Evolutionary conservation across 2,888 invertebrate genomes (phyloP).

Genomic region (Eucera pruinosa): DNA sequence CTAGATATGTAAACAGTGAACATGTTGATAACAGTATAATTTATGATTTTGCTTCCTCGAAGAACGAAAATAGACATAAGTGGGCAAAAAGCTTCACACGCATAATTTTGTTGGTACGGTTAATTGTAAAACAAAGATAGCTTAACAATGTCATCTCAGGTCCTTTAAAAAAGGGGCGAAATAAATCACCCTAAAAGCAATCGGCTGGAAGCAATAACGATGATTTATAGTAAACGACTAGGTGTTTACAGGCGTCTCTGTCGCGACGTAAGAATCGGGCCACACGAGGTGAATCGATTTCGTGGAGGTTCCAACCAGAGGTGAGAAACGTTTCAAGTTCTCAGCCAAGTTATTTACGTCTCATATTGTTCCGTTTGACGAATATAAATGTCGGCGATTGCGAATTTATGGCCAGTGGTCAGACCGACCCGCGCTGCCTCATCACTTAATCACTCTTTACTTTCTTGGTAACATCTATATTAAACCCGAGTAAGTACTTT

Average conservation of each 20-base stretch:
- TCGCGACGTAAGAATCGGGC: slow-evolving; percentile 48
- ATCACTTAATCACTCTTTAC: slow-evolving; percentile 36
- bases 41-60: too few species aligned
- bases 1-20: too few species aligned
- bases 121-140: too few species aligned
- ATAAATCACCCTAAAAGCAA: slow-evolving; percentile 68
- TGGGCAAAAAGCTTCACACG: too few species aligned
- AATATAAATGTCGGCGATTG: slow-evolving; percentile 78
- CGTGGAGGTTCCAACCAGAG: slow-evolving; percentile 21
- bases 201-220: slow-evolving; percentile 58
- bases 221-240: slow-evolving; percentile 71
- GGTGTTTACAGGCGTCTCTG: slow-evolving; percentile 67
- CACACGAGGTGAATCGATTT: slow-evolving; percentile 63
- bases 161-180: slow-evolving; percentile 19
- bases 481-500: slow-evolving; percentile 24
- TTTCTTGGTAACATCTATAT: slow-evolving; percentile 50
- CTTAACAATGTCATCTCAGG: slow-evolving; percentile 4
- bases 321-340: slow-evolving; percentile 49
- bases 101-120: too few species aligned
- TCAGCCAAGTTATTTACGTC: slow-evolving; percentile 80
- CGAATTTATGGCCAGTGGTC: slow-evolving; percentile 78
- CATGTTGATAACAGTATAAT: too few species aligned
- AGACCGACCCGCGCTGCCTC: slow-evolving; percentile 67
- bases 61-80: too few species aligned
- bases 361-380: slow-evolving; percentile 81